These are phyloP conservation scores for Microcebus murinus DNA, from an alignment of 2,113 vertebrate species.

Conservation along the genomic window DNA sequence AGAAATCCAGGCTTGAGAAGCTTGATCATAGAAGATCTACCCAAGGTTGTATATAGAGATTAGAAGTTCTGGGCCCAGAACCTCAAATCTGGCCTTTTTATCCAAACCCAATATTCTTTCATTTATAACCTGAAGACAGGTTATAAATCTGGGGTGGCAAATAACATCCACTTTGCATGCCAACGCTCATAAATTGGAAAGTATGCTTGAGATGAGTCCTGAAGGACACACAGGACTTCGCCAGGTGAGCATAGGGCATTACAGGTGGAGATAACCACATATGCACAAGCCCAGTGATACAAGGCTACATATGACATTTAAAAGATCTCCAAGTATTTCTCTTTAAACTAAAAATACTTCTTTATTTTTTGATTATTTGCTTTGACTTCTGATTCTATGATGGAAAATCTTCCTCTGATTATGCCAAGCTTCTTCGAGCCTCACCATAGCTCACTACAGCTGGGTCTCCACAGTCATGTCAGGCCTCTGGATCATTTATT, in stretches of 20 bases:
- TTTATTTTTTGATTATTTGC: not conserved
- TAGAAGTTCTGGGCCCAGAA: not conserved
- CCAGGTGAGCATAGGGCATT: not conserved
- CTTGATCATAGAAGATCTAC: not conserved
- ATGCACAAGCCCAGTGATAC: not conserved
- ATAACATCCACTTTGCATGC: slow-evolving; percentile 6
- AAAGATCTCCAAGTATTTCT: not conserved
- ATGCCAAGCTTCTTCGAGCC: slow-evolving; percentile 34
- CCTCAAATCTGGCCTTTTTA: slow-evolving; percentile 48
- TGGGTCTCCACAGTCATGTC: slow-evolving; percentile 24
- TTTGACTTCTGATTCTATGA: not conserved
- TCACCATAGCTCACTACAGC: not conserved
- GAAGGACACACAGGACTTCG: slow-evolving; percentile 5
- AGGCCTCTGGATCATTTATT: slow-evolving; percentile 48
- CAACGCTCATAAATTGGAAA: slow-evolving; percentile 16
- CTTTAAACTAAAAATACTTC: not conserved
- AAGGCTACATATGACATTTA: not conserved
- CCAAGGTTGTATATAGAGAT: not conserved
- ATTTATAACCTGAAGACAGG: slow-evolving; percentile 24
- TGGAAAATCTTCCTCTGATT: slow-evolving; percentile 28
- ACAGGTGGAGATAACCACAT: not conserved
- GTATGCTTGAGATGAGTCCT: not conserved
- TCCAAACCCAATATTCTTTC: not conserved
- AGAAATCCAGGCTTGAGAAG: not conserved
- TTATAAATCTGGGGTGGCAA: slow-evolving; percentile 48